Evolutionary conservation across 2,113 vertebrate species (phyloP).

Genomic region (Serilophus lunatus): DNA sequence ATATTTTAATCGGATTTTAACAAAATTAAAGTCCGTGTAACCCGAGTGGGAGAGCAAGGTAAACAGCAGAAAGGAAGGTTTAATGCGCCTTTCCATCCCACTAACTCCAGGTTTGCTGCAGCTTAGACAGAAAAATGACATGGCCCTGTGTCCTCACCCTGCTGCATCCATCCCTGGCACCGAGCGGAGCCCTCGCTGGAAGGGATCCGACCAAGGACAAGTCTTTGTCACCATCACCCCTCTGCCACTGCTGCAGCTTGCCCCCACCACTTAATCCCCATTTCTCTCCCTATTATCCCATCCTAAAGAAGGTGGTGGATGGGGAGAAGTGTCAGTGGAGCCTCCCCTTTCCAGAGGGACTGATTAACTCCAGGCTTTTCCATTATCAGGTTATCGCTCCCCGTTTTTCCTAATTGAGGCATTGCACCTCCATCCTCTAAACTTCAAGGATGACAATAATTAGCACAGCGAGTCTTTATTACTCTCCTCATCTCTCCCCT

Average conservation of each 20-base stretch:
- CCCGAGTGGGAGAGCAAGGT: background rate
- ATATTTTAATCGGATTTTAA: background rate
- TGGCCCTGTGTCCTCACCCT: fast-evolving
- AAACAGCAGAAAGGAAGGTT: background rate
- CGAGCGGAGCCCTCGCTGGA: fast-evolving
- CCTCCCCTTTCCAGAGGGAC: background rate
- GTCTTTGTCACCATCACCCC: background rate
- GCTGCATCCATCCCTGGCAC: fast-evolving
- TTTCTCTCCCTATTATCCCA: background rate
- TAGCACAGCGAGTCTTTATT: conserved; percentile 37
- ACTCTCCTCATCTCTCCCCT: conserved; percentile 39
- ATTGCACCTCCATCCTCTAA: conserved; percentile 17
- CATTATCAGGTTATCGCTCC: background rate
- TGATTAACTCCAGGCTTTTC: background rate
- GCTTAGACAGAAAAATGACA: background rate
- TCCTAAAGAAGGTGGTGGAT: fast-evolving
- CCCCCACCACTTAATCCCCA: background rate
- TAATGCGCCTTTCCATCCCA: background rate
- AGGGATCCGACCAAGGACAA: background rate
- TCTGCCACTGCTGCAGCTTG: background rate
- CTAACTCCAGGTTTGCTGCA: background rate
- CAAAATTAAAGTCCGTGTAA: background rate
- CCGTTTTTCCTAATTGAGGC: conserved; percentile 3
- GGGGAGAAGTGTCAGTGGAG: background rate
- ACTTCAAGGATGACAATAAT: conserved; percentile 54